phyloP scores from a whole-genome alignment of 2,113 vertebrate genomes.

The Micronycteris hirsuta region DNA sequence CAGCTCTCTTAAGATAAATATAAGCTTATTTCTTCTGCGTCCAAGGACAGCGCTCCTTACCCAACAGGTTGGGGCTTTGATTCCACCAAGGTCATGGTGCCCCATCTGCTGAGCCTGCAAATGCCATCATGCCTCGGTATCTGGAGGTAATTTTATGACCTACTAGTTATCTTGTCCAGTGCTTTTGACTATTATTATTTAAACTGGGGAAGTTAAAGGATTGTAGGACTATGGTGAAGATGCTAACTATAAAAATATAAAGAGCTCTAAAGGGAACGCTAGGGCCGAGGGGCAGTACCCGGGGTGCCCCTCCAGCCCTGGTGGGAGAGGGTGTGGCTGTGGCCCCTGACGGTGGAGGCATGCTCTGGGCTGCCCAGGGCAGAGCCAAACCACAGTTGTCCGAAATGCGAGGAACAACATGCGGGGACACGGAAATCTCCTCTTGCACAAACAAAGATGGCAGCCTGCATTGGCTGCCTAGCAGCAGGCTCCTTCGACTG shows the following conservation, averaged over 20 bases:
- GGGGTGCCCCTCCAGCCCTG: background rate
- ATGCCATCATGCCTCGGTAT: background rate
- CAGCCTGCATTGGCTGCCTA: background rate
- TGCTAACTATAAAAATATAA: background rate
- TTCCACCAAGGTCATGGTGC: background rate
- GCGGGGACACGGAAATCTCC: background rate
- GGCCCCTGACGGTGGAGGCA: background rate
- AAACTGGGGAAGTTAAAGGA: background rate
- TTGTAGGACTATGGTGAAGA: background rate
- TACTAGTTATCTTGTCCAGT: background rate
- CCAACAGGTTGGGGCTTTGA: background rate
- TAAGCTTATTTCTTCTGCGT: background rate
- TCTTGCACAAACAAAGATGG: constrained; percentile 15
- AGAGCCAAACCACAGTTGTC: background rate
- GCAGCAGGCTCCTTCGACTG: background rate
- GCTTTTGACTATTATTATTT: background rate
- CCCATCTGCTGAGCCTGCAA: background rate
- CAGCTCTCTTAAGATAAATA: background rate
- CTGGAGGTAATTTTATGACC: background rate
- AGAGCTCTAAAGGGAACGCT: background rate
- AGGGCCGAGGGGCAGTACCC: background rate
- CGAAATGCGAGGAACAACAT: background rate
- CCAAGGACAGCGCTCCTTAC: background rate
- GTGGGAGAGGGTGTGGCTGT: background rate
- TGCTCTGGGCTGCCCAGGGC: background rate